Percentiles rank a stretch among this genome's conserved stretches.
These are phyloP conservation scores for Pherbina coryleti DNA, from an alignment of 2,888 invertebrate species.

Conservation along the genomic window DNA sequence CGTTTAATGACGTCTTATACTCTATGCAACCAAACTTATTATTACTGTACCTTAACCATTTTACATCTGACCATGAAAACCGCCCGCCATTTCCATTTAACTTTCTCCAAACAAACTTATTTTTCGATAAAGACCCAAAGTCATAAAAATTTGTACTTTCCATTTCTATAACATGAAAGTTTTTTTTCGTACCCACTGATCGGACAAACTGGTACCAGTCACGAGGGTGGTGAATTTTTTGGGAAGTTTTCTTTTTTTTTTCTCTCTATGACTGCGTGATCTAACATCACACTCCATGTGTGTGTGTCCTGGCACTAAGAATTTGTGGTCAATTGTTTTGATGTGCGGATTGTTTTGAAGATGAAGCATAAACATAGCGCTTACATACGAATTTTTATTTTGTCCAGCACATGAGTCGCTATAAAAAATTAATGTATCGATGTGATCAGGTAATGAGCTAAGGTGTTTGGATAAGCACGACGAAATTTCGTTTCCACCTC, in stretches of 20 bases:
- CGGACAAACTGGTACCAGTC: conserved; percentile 28
- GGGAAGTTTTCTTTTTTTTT: neutral
- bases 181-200: neutral
- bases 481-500: conserved; percentile 40
- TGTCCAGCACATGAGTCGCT: no score
- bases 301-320: neutral
- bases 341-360: no score
- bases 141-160: neutral
- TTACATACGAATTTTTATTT: no score
- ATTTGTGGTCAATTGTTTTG: no score
- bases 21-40: no score
- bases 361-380: no score
- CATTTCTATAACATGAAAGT: neutral
- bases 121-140: neutral
- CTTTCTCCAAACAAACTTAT: neutral
- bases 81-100: neutral
- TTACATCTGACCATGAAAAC: neutral
- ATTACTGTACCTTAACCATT: no score
- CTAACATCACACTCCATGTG: neutral
- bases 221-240: conserved; percentile 36
- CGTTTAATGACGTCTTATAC: no score
- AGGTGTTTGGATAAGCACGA: neutral
- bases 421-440: no score
- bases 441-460: no score
- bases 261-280: neutral